Base-by-base conservation (phyloP, 1,140 invertebrate species). In the Drosophila persimilis region DNA sequence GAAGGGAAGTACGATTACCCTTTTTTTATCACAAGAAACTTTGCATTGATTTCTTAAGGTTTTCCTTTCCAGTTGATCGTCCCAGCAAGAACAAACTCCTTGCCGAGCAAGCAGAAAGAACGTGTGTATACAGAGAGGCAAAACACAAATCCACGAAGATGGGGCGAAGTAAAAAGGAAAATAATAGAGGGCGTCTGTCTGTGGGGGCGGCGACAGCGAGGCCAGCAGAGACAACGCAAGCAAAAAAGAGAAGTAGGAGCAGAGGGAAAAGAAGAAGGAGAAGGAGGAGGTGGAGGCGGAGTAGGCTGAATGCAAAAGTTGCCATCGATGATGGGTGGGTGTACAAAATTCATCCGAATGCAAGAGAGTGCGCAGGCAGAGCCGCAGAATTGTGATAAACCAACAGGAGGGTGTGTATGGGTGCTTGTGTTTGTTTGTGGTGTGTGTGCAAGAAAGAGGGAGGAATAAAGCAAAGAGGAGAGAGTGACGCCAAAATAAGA, bases 271-370 rank as follows among this genome's bases (percentile, higher is more conserved):
- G 13, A 26, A 9, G 20, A 4, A 13, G 29, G 35, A 29, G 31
- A 5, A 20, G 61, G 46, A 53, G 35, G 31, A 43, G 64, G 62
- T 41, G 39, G 62, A 70, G 64, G 62, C 47, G 47, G 62, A 70
- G 77, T 55, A 47, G 57, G 58, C 26, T 56, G 69, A 73, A 84
- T 79, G 80, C 80, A 85, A 85, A 85, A 86, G 54, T 79, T 55
- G 66, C 69, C 61, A 62, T 61, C 61, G 63, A 72, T 48, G 72
- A 43, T 86, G 81, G 81, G 83, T 88, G 81, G 81, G 81, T 85
- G 81, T 80, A 86, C 67, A 60, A 77, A 86, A 80, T 80, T 73
- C 80, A 52, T 76, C 72, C 80, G 80, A 85, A 84, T 83, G 79
- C 79, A 83, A 66, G 52, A 59, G 52, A 41, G 31, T 44, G 24